Base-by-base conservation (phyloP, 2,888 invertebrate genomes). In the Tuberolachnus salignus region DNA sequence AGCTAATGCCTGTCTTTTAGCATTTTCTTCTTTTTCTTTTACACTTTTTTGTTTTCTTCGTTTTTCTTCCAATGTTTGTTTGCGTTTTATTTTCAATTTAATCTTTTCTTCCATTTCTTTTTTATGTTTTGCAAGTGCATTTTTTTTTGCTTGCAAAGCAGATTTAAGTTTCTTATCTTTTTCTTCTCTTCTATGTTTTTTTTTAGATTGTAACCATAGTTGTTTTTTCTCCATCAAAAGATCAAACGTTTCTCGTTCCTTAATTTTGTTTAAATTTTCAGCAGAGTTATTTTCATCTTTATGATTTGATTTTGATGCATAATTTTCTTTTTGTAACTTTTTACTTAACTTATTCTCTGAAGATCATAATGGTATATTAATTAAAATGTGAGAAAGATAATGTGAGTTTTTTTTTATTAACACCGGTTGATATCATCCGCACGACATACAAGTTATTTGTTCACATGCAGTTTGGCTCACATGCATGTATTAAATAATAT, bases 111-210 rank as follows among this genome's bases (percentile, higher is more conserved):
- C 63, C 6, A 26, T 63, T 34, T 19, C 59, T 72, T 26, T 59
- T 3, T 16, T 44, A 19, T 10, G 1, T 23, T 71, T 46, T 71
- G 57, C 71, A 1, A 23, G 13, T 59, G 23, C n/a, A 51, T 61
- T 51, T 51, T 42, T 10, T 61, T 59, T 61, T 9, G 23, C n/a
- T 0, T 44, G 49, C n/a, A 73, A 57, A 49, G 72, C 74, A 63
- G 21, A 49, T 63, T 81, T 51, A 14, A 63, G 26, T 49, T 63
- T 63, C 10, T 73, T 73, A 16, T 51, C 49, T 51, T 71, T 46
- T 57, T 69, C 53, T 10, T 69, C 67, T 53, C n/a, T 51, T n/a
- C n/a, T 71, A n/a, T 16, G 19, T 26, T 51, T 34, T 34, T 69
- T 69, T 34, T 69, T 51, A 14, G 34, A 26, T 34, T 53, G 8